These are phyloP conservation scores for Allygus modestus DNA, from an alignment of 2,888 invertebrate genomes.

Conservation along the genomic window DNA sequence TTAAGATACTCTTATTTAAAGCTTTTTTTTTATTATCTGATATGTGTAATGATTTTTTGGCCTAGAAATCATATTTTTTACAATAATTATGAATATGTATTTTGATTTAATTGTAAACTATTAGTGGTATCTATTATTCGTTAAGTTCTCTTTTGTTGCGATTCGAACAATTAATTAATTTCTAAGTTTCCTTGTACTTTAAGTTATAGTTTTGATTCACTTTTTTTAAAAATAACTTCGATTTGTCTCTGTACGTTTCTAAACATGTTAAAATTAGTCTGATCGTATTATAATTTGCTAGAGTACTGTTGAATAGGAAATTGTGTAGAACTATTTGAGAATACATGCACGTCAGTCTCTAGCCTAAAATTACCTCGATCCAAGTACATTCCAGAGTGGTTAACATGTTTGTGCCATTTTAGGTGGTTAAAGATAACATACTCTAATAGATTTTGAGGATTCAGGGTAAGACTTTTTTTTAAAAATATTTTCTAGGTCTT, in stretches of 20 bases:
- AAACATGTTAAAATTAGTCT: too few relatives aligned
- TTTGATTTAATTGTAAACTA: neutral
- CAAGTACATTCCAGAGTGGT: constrained; percentile 8
- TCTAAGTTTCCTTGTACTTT: neutral
- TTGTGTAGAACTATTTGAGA: too few relatives aligned
- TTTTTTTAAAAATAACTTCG: neutral
- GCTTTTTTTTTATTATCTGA: neutral
- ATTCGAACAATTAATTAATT: neutral
- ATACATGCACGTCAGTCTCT: neutral
- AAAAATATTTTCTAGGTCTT: neutral
- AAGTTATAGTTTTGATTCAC: neutral
- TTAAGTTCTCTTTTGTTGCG: neutral
- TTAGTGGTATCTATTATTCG: neutral
- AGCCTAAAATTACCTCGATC: neutral
- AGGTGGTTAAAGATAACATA: neutral
- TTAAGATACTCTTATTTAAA: neutral
- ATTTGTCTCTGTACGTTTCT: too few relatives aligned
- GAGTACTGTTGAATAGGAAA: too few relatives aligned
- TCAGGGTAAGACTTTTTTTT: neutral
- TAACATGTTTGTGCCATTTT: constrained; percentile 5
- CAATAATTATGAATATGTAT: neutral
- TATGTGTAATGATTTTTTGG: neutral
- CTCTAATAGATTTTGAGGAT: neutral
- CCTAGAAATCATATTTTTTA: constrained; percentile 2
- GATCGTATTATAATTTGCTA: too few relatives aligned